phyloP scores from a whole-genome alignment of 30 jellyfish, hydroid and myxozoan genomes.

The Turritopsis rubra region DNA sequence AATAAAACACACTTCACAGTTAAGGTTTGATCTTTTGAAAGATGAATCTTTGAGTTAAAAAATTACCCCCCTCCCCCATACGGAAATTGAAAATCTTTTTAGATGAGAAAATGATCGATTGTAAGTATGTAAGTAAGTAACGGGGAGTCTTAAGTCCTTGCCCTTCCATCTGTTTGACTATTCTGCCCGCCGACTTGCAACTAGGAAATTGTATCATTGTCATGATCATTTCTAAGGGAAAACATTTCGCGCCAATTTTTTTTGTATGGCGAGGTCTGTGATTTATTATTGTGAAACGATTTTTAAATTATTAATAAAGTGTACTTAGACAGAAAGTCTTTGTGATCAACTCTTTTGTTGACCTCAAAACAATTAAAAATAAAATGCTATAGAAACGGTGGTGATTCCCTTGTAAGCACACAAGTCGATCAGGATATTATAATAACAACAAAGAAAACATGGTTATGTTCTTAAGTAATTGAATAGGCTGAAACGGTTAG shows the following conservation, averaged over 20 bases:
- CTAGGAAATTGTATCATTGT: too few relatives aligned
- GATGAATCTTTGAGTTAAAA: background rate
- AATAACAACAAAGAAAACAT: background rate
- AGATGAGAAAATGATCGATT: background rate
- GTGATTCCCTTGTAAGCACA: constrained; percentile 6
- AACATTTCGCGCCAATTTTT: background rate
- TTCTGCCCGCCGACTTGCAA: too few relatives aligned
- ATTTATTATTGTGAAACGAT: too few relatives aligned
- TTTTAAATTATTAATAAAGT: background rate
- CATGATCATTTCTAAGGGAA: too few relatives aligned
- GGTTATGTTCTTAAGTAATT: background rate
- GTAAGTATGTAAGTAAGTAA: too few relatives aligned
- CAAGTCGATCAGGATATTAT: background rate
- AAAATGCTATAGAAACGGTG: constrained; percentile 5
- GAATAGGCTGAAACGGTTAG: background rate
- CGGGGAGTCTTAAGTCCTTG: too few relatives aligned
- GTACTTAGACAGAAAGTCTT: background rate
- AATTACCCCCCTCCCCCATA: background rate
- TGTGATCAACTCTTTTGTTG: background rate
- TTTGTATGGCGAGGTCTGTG: background rate
- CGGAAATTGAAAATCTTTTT: background rate
- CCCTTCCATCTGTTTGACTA: too few relatives aligned
- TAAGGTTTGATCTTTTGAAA: background rate
- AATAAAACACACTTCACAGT: background rate
- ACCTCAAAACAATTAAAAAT: background rate